Base-by-base conservation (phyloP, 2,888 invertebrate genomes). In the Aphodius sticticus region DNA sequence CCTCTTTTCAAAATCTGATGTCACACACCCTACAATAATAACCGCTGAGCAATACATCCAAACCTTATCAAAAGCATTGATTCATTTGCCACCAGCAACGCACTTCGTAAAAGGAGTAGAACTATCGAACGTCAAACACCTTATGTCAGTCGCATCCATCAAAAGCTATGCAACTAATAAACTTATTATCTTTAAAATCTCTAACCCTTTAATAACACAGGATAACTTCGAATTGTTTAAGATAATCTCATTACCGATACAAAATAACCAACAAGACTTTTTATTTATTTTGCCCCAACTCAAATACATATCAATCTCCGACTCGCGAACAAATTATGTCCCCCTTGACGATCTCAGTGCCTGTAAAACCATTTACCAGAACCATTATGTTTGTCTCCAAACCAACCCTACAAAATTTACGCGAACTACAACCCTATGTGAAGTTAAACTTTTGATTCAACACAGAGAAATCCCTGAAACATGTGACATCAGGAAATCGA, bases 171-270 rank as follows among this genome's bases (percentile, higher is more conserved):
- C 36, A 0, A 35, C 38, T 35, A 16, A 69, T 12, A 69, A 78
- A 0, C 6, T 14, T 12, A 74, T 78, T 6, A 69, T 78, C 6
- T 78, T 75, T 26, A 53, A 71, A 75, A 76, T 78, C 4, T 75
- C 76, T 12, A 78, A 75, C 75, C 78, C 78, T 15, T 69, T 78
- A 26, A 38, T 78, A 14, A 69, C 16, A n/a, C 74, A 76, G 76
- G 69, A 16, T 35, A 15, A 16, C 69, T 76, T 36, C 35, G 15
- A 69, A 6, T 26, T 78, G 26, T 78, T n/a, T 37, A 69, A 78
- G 14, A 16, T 78, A n/a, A 78, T 78, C 9, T 70, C 76, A 16
- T 69, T 78, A 15, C 76, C 78, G 6, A 36, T 38, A 14, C 16
- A 37, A 15, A 69, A 7, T 71, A 3, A 0, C 71, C 71, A 12